Base-by-base conservation (phyloP, 2,113 vertebrate genomes). In the Poecile atricapillus region DNA sequence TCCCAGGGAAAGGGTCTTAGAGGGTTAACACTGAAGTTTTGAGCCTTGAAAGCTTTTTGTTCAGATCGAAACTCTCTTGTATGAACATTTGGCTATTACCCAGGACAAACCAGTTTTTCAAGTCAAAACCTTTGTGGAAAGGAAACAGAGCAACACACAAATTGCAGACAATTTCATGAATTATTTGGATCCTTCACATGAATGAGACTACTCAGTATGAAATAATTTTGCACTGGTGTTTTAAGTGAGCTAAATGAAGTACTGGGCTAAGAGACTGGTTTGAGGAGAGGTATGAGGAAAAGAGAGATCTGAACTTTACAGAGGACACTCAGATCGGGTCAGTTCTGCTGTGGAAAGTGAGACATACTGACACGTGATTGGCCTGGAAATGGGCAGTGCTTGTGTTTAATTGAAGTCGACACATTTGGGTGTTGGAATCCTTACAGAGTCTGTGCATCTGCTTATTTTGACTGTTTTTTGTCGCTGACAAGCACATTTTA, bases 41-140 rank as follows among this genome's bases (percentile, higher is more conserved):
- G 63, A 81, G 86, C 88, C 65, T 58, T 83, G 76, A 83, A 86
- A 95, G 64, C 55, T 93, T 64, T 95, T 92, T 93, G 80, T 93
- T 94, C 43, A 15, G 69, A 63, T 87, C 33, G 39, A 95, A 91
- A 78, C 60, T 77, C 70, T 63, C 80, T 92, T 87, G 50, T 74
- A 74, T 88, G 80, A 95, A 39, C 64, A 44, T 33, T 89, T 97
- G 96, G 94, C 94, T 84, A 23, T 87, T 44, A 56, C 76, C 77
- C 94, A 95, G 95, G 71, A 50, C 83, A 89, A 95, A 95, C 94
- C 87, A 90, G 95, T 97, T 96, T 94, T 96, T 94, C 96, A 84
- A 92, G 93, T 95, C 73, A 83, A 44, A 63, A 87, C 71, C 81
- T 92, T 59, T 92, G 94, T 83, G 76, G 24, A 70, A 83, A 69